Conservation (phyloP, 2,113 vertebrate species). For the Tenrec ecaudatus region DNA sequence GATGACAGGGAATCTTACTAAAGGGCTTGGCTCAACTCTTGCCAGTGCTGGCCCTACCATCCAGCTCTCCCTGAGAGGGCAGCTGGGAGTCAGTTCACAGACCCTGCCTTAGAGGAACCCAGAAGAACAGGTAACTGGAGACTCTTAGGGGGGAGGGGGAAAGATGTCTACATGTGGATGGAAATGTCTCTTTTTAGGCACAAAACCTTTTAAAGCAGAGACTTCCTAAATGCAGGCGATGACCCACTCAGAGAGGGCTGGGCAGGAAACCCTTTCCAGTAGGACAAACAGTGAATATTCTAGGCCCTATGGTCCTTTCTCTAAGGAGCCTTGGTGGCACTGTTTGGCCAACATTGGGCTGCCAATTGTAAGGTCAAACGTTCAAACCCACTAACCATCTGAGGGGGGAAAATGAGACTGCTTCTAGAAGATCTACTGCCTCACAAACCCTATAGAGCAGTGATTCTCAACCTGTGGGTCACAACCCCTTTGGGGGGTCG, state of each 20-base stretch:
- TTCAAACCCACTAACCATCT: too few species aligned
- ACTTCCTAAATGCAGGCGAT: not conserved
- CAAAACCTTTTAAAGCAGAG: not conserved
- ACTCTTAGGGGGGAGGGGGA: constrained; percentile 12
- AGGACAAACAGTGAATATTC: not conserved
- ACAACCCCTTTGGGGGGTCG: too few species aligned
- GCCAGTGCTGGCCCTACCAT: not conserved
- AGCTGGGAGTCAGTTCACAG: not conserved
- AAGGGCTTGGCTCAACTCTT: not conserved
- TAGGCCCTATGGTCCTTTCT: too few species aligned
- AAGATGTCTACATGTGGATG: not conserved
- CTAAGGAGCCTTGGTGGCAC: too few species aligned
- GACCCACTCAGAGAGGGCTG: not conserved
- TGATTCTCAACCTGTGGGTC: too few species aligned
- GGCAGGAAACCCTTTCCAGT: not conserved
- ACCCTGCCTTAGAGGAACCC: constrained; percentile 44
- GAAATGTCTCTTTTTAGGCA: constrained; percentile 20
- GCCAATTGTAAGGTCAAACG: too few species aligned
- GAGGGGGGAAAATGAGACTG: too few species aligned
- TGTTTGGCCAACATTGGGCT: too few species aligned
- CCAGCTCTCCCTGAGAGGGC: not conserved
- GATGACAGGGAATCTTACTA: not conserved
- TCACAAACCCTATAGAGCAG: too few species aligned
- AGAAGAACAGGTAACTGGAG: constrained; percentile 23
- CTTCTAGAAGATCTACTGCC: too few species aligned